Evolutionary conservation across 2,797 vertebrate genomes (phyloP).

Genomic region (Pipistrellus pipistrellus): DNA sequence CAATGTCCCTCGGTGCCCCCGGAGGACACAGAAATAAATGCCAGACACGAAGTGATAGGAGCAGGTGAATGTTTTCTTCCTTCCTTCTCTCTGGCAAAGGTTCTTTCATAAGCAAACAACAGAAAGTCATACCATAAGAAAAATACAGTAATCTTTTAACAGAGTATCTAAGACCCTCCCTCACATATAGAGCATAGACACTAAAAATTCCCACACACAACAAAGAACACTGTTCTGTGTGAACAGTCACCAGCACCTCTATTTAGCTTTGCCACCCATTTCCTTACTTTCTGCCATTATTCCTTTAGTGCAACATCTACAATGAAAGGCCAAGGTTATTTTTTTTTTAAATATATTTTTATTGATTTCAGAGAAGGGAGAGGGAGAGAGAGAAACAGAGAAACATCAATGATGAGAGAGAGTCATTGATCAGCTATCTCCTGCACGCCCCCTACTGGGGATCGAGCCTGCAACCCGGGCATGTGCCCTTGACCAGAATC

Average conservation of each 20-base stretch:
- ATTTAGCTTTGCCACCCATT: background rate
- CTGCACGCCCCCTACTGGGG: too few relatives aligned
- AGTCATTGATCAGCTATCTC: too few relatives aligned
- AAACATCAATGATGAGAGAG: too few relatives aligned
- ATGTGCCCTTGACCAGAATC: too few relatives aligned
- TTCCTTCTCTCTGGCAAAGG: slow-evolving; percentile 31
- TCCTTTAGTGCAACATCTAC: background rate
- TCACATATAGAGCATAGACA: background rate
- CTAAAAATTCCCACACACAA: background rate
- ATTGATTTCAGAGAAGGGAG: too few relatives aligned
- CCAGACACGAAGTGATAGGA: background rate
- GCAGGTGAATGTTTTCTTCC: background rate
- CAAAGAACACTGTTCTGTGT: background rate
- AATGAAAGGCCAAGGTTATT: background rate
- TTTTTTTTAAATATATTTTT: background rate
- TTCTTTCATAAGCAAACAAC: background rate
- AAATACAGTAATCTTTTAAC: background rate
- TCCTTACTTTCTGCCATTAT: background rate
- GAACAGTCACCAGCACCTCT: fast-evolving
- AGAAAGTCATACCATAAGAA: background rate
- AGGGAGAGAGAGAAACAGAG: too few relatives aligned
- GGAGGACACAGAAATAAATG: background rate
- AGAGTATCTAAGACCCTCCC: background rate
- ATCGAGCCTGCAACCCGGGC: too few relatives aligned
- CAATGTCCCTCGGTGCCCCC: background rate